Percentiles rank a stretch among this genome's conserved stretches.
phyloP scores from a whole-genome alignment of 2,797 vertebrate genomes.

The Danionella dracula region DNA sequence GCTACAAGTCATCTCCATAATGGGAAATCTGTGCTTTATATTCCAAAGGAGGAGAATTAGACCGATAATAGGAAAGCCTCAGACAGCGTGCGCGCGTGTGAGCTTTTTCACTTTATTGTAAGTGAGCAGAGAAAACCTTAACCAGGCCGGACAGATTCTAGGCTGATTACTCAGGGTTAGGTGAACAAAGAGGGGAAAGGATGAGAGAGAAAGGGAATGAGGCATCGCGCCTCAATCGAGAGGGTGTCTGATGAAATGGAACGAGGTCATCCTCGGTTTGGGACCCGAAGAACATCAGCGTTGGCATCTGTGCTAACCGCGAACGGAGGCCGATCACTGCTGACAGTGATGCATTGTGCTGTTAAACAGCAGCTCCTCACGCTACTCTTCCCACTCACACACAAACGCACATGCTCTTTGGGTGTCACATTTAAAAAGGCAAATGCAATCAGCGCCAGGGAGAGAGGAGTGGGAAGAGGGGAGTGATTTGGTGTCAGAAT shows the following conservation, averaged over 20 bases:
- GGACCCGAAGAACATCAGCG: conserved; percentile 48
- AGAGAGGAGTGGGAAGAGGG: conserved; percentile 24
- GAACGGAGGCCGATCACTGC: conserved; percentile 39
- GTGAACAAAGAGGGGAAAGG: conserved; percentile 29
- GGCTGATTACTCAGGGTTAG: conserved; percentile 55
- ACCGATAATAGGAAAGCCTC: conserved; percentile 56
- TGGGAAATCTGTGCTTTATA: conserved; percentile 68
- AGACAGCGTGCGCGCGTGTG: conserved; percentile 32
- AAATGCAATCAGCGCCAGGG: conserved; percentile 63
- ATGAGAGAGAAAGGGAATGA: conserved; percentile 45
- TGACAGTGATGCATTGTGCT: conserved; percentile 79
- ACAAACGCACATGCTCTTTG: neutral
- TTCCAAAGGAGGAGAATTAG: conserved; percentile 62
- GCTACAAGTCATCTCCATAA: conserved; percentile 71
- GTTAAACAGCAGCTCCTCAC: conserved; percentile 76
- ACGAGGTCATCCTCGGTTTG: conserved; percentile 71
- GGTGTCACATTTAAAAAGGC: conserved; percentile 73
- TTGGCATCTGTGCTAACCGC: conserved; percentile 25
- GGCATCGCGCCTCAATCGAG: conserved; percentile 58
- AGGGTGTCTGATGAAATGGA: conserved; percentile 71
- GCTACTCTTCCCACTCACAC: conserved; percentile 57
- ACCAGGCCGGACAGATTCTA: conserved; percentile 63
- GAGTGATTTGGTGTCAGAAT: conserved; percentile 44
- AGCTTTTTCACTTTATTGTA: conserved; percentile 60
- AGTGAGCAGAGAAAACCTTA: conserved; percentile 69